Evolutionary conservation across 2,113 vertebrate genomes (phyloP).

Genomic region (Cranoglanis bouderius): DNA sequence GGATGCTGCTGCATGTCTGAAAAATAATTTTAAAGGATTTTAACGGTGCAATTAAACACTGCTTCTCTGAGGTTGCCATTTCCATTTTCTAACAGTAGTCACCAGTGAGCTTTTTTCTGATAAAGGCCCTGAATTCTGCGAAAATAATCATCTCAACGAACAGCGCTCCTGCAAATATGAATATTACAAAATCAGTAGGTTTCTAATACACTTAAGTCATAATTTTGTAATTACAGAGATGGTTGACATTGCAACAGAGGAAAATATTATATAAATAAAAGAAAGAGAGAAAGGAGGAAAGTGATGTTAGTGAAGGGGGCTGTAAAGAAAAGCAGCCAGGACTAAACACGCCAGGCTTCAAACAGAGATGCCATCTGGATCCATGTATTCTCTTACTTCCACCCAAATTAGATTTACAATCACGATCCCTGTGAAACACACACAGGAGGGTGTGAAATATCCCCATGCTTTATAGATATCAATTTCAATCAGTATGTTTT

Average conservation of each 20-base stretch:
- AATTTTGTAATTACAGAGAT: conserved; percentile 18
- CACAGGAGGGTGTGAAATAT: conserved; percentile 1
- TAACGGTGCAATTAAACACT: conserved; percentile 19
- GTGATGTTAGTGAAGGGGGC: neutral
- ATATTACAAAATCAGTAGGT: conserved; percentile 1
- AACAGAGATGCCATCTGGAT: conserved; percentile 45
- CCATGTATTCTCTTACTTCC: conserved; percentile 30
- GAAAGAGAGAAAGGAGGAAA: neutral
- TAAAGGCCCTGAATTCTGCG: conserved; percentile 17
- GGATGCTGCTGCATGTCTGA: conserved; percentile 31
- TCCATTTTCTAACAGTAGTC: conserved; percentile 21
- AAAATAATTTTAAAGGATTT: conserved; percentile 21
- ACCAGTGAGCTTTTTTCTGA: conserved; percentile 7
- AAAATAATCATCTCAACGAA: conserved; percentile 24
- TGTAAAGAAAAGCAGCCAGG: conserved; percentile 15
- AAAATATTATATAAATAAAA: conserved; percentile 24
- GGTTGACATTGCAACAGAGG: conserved; percentile 4
- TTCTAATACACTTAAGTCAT: neutral
- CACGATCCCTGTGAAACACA: conserved; percentile 11
- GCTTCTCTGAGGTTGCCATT: conserved; percentile 30
- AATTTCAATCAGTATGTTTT: neutral
- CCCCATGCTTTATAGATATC: conserved; percentile 12
- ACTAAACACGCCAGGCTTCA: conserved; percentile 44
- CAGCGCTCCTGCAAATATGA: neutral
- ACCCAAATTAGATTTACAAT: conserved; percentile 44